phyloP scores from a whole-genome alignment of 2,888 invertebrate genomes.

The Lochmaea capreae region DNA sequence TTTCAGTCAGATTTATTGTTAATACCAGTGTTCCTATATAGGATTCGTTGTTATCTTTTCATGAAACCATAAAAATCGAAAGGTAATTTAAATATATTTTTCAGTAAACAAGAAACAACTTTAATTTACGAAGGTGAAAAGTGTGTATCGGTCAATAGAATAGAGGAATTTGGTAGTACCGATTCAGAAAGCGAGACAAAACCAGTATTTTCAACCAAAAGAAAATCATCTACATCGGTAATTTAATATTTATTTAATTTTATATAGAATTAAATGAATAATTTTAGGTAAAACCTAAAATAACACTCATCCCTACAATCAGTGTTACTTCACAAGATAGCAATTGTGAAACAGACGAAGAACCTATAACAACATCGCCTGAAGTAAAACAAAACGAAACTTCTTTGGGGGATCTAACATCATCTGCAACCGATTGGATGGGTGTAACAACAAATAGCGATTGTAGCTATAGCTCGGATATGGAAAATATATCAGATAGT shows the following conservation, averaged over 20 bases:
- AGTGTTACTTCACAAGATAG: constrained; percentile 51
- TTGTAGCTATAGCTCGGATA: constrained; percentile 84
- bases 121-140: constrained; percentile 17
- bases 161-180: constrained; percentile 37
- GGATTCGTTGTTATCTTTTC: no score
- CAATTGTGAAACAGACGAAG: constrained; percentile 57
- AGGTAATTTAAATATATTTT: not conserved
- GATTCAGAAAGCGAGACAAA: constrained; percentile 45
- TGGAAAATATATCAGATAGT: constrained; percentile 64
- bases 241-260: not conserved
- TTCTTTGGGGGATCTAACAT: constrained; percentile 38
- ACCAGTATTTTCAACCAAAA: constrained; percentile 20
- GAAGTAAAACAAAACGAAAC: constrained; percentile 26
- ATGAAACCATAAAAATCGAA: no score
- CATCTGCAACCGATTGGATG: constrained; percentile 77
- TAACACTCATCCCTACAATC: constrained; percentile 49
- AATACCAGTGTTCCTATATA: no score
- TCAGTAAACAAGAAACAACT: constrained; percentile 22
- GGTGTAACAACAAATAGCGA: constrained; percentile 91
- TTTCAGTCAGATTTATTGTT: no score
- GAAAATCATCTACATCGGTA: constrained; percentile 14
- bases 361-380: constrained; percentile 52
- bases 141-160: not conserved
- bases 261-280: not conserved
- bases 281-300: constrained; percentile 32